A percentile compares a stretch with the other conserved stretches of the same genome.
Evolutionary conservation across 64 coral and sea anemone genomes (phyloP).

Genomic region (Pachyseris speciosa): DNA sequence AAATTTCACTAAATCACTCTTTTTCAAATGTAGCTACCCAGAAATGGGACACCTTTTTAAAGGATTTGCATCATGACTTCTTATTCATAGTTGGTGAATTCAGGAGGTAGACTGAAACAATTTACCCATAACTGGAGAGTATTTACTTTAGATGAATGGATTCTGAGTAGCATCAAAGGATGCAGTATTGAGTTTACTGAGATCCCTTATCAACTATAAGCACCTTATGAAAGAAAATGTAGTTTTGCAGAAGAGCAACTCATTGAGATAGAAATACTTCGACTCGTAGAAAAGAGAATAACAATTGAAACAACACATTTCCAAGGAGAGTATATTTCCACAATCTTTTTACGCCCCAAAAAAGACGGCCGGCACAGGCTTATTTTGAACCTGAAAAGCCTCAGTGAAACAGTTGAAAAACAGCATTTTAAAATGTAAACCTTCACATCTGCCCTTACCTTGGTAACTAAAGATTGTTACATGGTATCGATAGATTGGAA

Average conservation of each 20-base stretch:
- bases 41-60: not conserved
- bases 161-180: not conserved
- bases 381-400: slow-evolving; percentile 4
- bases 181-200: not conserved
- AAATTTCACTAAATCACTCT: too few relatives aligned
- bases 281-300: not conserved
- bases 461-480: slow-evolving; percentile 21
- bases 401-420: not conserved
- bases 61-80: not conserved
- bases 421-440: slow-evolving; percentile 24
- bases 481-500: slow-evolving; percentile 38
- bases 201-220: not conserved
- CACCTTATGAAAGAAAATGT: not conserved
- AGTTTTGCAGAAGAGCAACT: not conserved
- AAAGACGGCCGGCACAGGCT: not conserved
- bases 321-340: not conserved
- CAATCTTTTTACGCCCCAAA: slow-evolving; percentile 12
- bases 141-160: not conserved
- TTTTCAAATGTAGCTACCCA: not conserved
- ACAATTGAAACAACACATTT: not conserved
- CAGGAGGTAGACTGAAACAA: slow-evolving; percentile 29
- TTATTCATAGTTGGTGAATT: not conserved
- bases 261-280: not conserved
- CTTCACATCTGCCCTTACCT: not conserved
- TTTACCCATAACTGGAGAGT: not conserved